Conservation (phyloP, 2,113 vertebrate species). For the Lontra canadensis region DNA sequence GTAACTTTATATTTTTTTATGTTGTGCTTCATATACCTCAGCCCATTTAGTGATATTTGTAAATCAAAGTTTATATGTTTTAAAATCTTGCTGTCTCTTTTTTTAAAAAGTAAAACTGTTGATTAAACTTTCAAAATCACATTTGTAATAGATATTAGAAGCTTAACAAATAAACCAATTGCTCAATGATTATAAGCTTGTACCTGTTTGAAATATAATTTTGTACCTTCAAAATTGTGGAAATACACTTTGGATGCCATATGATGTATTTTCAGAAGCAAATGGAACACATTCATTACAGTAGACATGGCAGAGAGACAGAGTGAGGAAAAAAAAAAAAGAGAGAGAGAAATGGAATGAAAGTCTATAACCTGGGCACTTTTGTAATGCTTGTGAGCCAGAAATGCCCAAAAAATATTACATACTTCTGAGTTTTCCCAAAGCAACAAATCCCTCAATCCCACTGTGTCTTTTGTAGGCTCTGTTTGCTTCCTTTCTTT, state of each 20-base stretch:
- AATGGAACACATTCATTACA: neutral
- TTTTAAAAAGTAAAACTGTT: neutral
- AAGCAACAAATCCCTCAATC: neutral
- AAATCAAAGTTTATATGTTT: neutral
- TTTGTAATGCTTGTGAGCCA: neutral
- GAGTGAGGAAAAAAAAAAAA: neutral
- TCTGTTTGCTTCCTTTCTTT: neutral
- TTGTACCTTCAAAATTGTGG: neutral
- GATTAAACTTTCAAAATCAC: neutral
- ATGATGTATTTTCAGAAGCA: neutral
- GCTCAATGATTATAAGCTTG: neutral
- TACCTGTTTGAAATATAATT: neutral
- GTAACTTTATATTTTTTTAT: neutral
- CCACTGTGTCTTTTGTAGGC: neutral
- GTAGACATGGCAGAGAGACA: neutral
- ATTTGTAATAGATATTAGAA: neutral
- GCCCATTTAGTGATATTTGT: neutral
- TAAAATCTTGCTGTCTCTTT: neutral
- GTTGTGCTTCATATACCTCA: neutral
- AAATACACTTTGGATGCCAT: neutral
- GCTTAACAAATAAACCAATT: neutral
- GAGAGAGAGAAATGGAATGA: neutral
- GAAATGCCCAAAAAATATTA: constrained; percentile 39
- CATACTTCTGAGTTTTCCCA: neutral
- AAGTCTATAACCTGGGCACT: neutral